Evolutionary conservation across 2,888 invertebrate genomes (phyloP).

Genomic region (Dastarcus helophoroides): DNA sequence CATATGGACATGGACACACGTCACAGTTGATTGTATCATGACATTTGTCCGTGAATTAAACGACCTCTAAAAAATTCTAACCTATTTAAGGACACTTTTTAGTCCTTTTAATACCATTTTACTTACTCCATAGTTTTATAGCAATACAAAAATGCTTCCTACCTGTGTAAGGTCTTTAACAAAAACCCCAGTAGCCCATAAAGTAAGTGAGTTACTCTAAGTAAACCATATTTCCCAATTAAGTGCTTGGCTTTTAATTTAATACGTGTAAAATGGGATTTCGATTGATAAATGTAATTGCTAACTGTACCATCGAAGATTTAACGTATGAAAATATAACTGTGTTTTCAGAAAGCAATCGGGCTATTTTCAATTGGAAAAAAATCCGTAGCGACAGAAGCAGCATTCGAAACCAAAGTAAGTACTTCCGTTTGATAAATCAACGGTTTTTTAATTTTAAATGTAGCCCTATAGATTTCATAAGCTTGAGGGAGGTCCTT

Average conservation of each 20-base stretch:
- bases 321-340: conserved; percentile 6
- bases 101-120: too few species aligned
- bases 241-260: not conserved
- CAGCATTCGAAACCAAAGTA: conserved; percentile 50
- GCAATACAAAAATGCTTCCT: too few species aligned
- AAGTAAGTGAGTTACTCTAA: too few species aligned
- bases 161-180: too few species aligned
- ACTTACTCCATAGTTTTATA: too few species aligned
- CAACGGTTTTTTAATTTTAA: not conserved
- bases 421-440: conserved; percentile 7
- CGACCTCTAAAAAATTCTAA: too few species aligned
- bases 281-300: conserved; percentile 10
- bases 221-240: not conserved
- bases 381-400: conserved; percentile 50
- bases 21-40: too few species aligned
- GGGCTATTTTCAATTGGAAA: conserved; percentile 30
- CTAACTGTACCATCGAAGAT: conserved; percentile 10
- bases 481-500: conserved; percentile 77
- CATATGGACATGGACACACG: too few species aligned
- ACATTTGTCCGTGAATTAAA: too few species aligned
- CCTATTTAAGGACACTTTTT: too few species aligned
- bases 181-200: too few species aligned
- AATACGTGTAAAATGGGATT: conserved; percentile 8
- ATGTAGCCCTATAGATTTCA: conserved; percentile 84
- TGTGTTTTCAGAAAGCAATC: conserved; percentile 29